phyloP scores from a whole-genome alignment of 92 coral and sea anemone genomes.

The Palythoa caribaeorum region DNA sequence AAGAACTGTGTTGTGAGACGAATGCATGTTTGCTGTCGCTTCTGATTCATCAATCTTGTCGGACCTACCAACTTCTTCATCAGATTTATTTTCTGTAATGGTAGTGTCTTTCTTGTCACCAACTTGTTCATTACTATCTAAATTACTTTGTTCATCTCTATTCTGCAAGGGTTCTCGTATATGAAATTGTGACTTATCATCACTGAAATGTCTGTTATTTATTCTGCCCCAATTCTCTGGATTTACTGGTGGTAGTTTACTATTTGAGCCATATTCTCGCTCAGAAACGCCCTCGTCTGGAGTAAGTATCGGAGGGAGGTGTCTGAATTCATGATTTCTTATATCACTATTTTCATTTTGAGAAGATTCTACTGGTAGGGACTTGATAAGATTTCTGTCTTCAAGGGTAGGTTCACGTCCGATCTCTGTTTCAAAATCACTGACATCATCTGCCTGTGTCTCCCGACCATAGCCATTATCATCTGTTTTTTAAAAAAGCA shows the following conservation, averaged over 20 bases:
- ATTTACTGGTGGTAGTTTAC: conserved; percentile 44
- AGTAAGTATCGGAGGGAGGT: conserved; percentile 22
- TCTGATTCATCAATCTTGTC: conserved; percentile 24
- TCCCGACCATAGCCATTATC: conserved; percentile 10
- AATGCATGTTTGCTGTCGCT: neutral
- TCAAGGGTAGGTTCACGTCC: conserved; percentile 69
- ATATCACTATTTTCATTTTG: conserved; percentile 9
- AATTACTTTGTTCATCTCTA: conserved; percentile 19
- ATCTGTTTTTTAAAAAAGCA: neutral
- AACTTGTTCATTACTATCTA: conserved; percentile 37
- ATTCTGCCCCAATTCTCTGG: conserved; percentile 63
- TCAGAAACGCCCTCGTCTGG: conserved; percentile 7
- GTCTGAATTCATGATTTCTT: conserved; percentile 10
- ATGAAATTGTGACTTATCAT: conserved; percentile 4
- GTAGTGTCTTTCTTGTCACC: neutral
- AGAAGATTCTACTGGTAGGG: conserved; percentile 58
- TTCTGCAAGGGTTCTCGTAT: conserved; percentile 27
- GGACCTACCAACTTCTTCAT: conserved; percentile 18
- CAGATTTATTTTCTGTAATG: neutral
- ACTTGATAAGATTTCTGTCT: conserved; percentile 68
- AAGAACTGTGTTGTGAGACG: conserved; percentile 77
- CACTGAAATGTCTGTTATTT: conserved; percentile 45
- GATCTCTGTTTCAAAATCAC: neutral
- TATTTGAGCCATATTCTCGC: conserved; percentile 28
- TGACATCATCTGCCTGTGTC: neutral